Conservation (phyloP, 1,140 invertebrate species). For the Andricus grossulariae region DNA sequence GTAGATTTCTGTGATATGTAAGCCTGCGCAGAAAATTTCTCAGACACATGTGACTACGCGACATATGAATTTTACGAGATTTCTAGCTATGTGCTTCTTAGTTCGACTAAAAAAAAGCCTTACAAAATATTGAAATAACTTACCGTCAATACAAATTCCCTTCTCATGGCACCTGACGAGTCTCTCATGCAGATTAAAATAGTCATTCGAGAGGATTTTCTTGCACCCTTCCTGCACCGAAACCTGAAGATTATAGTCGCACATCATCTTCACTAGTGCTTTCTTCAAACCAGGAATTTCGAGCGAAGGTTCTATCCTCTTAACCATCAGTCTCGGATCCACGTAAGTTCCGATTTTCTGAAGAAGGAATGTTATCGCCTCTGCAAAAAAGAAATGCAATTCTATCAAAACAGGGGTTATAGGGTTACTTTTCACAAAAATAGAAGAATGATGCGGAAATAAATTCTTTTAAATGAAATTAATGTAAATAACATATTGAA, state of each 20-base stretch:
- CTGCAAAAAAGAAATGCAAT: constrained; percentile 75
- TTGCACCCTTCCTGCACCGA: constrained; percentile 93
- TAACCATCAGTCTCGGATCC: constrained; percentile 91
- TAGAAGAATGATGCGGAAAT: too few relatives aligned
- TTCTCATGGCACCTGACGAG: constrained; percentile 86
- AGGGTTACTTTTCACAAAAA: too few relatives aligned
- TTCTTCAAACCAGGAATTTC: constrained; percentile 93
- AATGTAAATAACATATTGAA: too few relatives aligned
- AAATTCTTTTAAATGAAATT: too few relatives aligned
- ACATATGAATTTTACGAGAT: too few relatives aligned
- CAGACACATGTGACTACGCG: too few relatives aligned
- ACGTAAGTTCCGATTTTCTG: constrained; percentile 92
- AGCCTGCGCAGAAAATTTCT: too few relatives aligned
- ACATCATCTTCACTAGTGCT: constrained; percentile 95
- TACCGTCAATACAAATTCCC: constrained; percentile 83
- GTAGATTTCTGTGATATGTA: too few relatives aligned
- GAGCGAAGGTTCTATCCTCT: constrained; percentile 88
- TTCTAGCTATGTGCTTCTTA: too few relatives aligned
- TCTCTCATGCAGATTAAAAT: constrained; percentile 91
- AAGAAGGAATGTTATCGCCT: constrained; percentile 85
- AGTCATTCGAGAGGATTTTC: constrained; percentile 91
- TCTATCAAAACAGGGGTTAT: background rate
- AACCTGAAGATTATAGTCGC: constrained; percentile 95
- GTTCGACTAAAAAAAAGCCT: too few relatives aligned
- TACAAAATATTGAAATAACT: too few relatives aligned